Conservation (phyloP, 2,797 vertebrate species). For the Nyctibius grandis region DNA sequence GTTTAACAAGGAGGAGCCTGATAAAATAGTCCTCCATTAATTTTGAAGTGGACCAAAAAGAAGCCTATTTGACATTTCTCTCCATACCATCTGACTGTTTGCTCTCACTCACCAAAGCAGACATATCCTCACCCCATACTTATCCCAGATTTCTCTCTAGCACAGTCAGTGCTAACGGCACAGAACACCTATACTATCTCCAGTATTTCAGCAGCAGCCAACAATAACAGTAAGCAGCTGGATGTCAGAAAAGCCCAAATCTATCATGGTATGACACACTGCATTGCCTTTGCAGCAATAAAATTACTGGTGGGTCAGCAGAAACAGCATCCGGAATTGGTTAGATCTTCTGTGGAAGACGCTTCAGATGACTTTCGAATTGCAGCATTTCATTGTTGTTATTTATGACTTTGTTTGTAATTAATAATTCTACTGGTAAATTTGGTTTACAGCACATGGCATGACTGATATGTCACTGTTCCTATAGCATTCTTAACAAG, state of each 20-base stretch:
- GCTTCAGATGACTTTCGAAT: not conserved
- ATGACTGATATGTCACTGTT: not conserved
- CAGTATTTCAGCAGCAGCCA: not conserved
- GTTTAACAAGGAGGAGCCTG: not conserved
- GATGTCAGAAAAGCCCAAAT: conserved; percentile 10
- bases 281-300: not conserved
- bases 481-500: not conserved
- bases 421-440: not conserved
- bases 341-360: not conserved
- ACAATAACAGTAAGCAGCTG: conserved; percentile 16
- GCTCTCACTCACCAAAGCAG: not conserved
- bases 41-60: not conserved
- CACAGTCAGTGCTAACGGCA: not conserved
- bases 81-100: not conserved
- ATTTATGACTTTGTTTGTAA: not conserved
- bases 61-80: not conserved
- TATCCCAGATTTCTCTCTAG: not conserved
- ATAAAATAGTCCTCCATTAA: not conserved
- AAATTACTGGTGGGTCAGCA: conserved; percentile 17
- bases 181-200: conserved; percentile 23
- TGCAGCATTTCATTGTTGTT: not conserved
- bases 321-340: not conserved
- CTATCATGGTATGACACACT: not conserved
- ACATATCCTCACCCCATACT: not conserved
- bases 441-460: not conserved